These are phyloP conservation scores for Empis livida DNA, from an alignment of 2,888 invertebrate genomes.

Conservation along the genomic window DNA sequence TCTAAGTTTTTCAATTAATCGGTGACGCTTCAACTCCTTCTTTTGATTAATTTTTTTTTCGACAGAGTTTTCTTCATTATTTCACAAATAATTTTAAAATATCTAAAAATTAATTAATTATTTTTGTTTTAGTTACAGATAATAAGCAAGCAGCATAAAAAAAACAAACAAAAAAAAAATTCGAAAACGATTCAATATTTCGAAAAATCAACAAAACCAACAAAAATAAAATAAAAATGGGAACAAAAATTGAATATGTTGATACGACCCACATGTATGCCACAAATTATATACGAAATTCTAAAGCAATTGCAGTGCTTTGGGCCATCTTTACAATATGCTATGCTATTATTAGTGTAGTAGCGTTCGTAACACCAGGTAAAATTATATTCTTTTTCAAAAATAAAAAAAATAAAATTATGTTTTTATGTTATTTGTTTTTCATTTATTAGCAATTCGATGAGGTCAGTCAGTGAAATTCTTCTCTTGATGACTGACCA, in stretches of 20 bases:
- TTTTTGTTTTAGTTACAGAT: too few relatives aligned
- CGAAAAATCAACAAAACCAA: too few relatives aligned
- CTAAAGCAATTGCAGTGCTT: conserved; percentile 88
- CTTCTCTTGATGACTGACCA: background rate
- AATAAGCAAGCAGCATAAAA: too few relatives aligned
- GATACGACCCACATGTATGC: conserved; percentile 84
- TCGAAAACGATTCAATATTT: too few relatives aligned
- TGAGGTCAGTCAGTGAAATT: background rate
- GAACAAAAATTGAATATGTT: conserved; percentile 85
- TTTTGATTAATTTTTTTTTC: too few relatives aligned
- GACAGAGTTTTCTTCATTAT: too few relatives aligned
- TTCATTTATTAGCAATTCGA: background rate
- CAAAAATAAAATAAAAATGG: conserved; percentile 43
- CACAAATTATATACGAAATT: conserved; percentile 81
- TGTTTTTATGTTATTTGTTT: conserved; percentile 3
- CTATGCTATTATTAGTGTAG: conserved; percentile 88
- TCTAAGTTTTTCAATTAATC: too few relatives aligned
- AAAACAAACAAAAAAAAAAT: too few relatives aligned
- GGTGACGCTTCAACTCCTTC: too few relatives aligned
- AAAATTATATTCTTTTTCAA: conserved; percentile 8
- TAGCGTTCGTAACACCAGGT: conserved; percentile 84
- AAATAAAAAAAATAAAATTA: too few relatives aligned
- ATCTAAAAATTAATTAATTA: too few relatives aligned
- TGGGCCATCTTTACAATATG: conserved; percentile 98
- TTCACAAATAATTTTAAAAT: too few relatives aligned